A percentile compares a stretch with the other conserved stretches of the same genome.
Evolutionary conservation across 2,797 vertebrate species (phyloP).

Genomic region (Anas bahamensis): DNA sequence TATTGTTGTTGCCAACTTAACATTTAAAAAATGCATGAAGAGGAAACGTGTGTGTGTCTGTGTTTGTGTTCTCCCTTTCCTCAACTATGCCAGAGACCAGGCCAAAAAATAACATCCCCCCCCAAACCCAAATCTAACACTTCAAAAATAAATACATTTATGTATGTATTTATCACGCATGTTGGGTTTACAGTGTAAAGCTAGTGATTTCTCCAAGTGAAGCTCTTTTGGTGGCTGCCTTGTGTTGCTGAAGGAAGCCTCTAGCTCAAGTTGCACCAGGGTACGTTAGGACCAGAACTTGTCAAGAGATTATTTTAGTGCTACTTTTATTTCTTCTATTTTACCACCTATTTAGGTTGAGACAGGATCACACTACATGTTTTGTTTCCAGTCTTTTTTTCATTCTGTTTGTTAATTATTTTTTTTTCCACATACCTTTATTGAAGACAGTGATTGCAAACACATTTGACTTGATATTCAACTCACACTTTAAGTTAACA

Average conservation of each 20-base stretch:
- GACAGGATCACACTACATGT: not conserved
- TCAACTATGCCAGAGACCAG: not conserved
- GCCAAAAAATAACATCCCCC: not conserved
- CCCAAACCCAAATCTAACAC: not conserved
- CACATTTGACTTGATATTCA: constrained; percentile 75
- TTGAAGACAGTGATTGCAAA: constrained; percentile 75
- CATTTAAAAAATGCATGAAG: constrained; percentile 27
- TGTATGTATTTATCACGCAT: not conserved
- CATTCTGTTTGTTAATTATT: constrained; percentile 30
- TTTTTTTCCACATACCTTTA: constrained; percentile 72
- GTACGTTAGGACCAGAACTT: not conserved
- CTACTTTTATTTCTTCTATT: not conserved
- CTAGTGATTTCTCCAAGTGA: not conserved
- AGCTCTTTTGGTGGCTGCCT: not conserved
- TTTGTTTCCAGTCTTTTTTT: not conserved
- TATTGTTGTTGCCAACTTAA: constrained; percentile 13
- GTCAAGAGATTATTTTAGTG: not conserved
- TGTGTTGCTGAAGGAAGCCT: not conserved
- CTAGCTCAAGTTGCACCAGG: not conserved
- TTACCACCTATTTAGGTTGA: not conserved
- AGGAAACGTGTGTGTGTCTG: not conserved
- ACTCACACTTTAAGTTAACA: constrained; percentile 75
- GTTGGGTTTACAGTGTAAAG: not conserved
- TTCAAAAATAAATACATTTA: not conserved
- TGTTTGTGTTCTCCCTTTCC: not conserved